Evolutionary conservation across 1,140 invertebrate genomes (phyloP).

Genomic region (Achroia grisella): DNA sequence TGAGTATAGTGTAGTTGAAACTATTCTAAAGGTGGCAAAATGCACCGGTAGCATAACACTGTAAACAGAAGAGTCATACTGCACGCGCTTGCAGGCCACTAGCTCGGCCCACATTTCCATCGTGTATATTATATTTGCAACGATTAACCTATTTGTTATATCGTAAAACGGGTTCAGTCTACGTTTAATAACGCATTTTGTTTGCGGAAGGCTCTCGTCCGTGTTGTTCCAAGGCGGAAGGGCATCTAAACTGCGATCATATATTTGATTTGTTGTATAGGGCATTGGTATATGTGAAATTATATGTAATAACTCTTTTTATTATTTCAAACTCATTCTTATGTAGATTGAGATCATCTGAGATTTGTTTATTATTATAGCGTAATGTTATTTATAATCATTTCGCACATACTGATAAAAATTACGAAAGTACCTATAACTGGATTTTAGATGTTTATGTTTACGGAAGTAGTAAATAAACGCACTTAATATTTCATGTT

Average conservation of each 20-base stretch:
- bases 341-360: slow-evolving; percentile 4
- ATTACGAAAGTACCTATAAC: too few species aligned
- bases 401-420: too few species aligned
- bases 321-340: slow-evolving; percentile 1
- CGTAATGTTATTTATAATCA: too few species aligned
- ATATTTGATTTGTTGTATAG: slow-evolving; percentile 12
- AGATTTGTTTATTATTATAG: not conserved
- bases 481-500: too few species aligned
- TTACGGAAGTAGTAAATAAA: too few species aligned
- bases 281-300: not conserved
- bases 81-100: slow-evolving; percentile 34
- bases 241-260: slow-evolving; percentile 11
- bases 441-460: too few species aligned
- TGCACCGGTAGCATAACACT: not conserved
- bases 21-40: too few species aligned
- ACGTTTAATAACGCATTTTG: slow-evolving; percentile 31
- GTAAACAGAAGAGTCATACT: slow-evolving; percentile 41
- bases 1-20: too few species aligned
- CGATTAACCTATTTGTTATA: slow-evolving; percentile 53
- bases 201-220: slow-evolving; percentile 46
- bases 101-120: slow-evolving; percentile 11
- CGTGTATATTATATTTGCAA: slow-evolving; percentile 42
- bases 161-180: slow-evolving; percentile 37
- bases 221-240: too few species aligned
- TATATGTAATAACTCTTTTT: not conserved